Evolutionary conservation across 2,888 invertebrate species (phyloP).

Genomic region (Plusia festucae): DNA sequence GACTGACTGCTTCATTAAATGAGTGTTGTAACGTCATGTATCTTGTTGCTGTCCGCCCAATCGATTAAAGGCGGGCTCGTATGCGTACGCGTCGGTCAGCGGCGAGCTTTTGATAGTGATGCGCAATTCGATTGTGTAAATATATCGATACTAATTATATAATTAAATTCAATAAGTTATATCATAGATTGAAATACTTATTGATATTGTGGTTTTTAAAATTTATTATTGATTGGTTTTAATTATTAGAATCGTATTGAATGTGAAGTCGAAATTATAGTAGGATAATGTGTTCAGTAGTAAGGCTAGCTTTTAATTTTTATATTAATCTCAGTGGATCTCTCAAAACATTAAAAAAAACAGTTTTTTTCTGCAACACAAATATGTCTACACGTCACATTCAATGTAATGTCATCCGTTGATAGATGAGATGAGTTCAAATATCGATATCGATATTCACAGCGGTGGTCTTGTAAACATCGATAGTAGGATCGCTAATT

Average conservation of each 20-base stretch:
- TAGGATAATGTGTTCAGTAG: too few relatives aligned
- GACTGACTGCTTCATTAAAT: conserved; percentile 44
- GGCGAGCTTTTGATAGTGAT: conserved; percentile 67
- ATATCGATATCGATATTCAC: conserved; percentile 80
- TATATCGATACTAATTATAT: conserved; percentile 29
- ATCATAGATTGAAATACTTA: background rate
- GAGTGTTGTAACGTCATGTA: conserved; percentile 47
- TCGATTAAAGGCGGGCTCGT: conserved; percentile 62
- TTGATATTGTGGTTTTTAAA: background rate
- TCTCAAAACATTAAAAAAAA: too few relatives aligned
- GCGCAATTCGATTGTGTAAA: conserved; percentile 27
- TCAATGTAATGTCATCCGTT: conserved; percentile 54
- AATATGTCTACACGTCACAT: conserved; percentile 42
- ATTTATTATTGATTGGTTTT: too few relatives aligned
- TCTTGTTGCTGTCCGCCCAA: conserved; percentile 63
- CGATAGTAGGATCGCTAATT: conserved; percentile 84
- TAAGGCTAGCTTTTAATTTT: too few relatives aligned
- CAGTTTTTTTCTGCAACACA: too few relatives aligned
- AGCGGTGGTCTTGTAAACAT: conserved; percentile 76
- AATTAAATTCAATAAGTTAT: too few relatives aligned
- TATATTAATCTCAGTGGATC: too few relatives aligned
- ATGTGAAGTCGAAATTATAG: too few relatives aligned
- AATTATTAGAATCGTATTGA: too few relatives aligned
- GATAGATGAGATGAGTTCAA: conserved; percentile 55
- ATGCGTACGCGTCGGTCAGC: conserved; percentile 58